Conservation (phyloP, 2,113 vertebrate species). For the Gallinago jamesoni region DNA sequence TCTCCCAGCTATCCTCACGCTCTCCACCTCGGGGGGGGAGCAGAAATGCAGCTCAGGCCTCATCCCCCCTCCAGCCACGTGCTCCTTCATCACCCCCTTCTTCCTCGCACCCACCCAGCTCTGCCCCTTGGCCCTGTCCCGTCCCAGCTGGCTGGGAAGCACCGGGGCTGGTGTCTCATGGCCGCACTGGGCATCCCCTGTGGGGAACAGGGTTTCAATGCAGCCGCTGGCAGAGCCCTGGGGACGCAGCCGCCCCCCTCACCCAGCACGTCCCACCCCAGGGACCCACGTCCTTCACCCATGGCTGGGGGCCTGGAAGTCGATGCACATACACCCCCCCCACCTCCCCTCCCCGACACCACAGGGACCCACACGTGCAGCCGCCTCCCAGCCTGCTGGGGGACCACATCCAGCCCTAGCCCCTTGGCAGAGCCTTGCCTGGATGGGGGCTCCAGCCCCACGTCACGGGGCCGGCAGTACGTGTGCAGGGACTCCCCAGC, state of each 20-base stretch:
- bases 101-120: fast-evolving
- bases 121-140: background rate
- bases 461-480: background rate
- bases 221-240: background rate
- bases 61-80: fast-evolving
- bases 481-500: background rate
- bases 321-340: too few species aligned
- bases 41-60: background rate
- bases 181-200: background rate
- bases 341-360: background rate
- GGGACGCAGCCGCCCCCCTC: fast-evolving
- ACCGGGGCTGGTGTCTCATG: fast-evolving
- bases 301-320: background rate
- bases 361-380: fast-evolving
- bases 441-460: background rate
- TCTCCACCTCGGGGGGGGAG: background rate
- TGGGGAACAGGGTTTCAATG: fast-evolving
- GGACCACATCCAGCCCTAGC: background rate
- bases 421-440: background rate
- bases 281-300: background rate
- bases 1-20: fast-evolving
- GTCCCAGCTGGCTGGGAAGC: background rate
- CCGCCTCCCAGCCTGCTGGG: fast-evolving
- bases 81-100: background rate
- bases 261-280: fast-evolving